Percentiles rank a stretch among this genome's conserved stretches.
These are phyloP conservation scores for Botrylloides violaceus DNA, from an alignment of 23 tunicate genomes.

Conservation along the genomic window DNA sequence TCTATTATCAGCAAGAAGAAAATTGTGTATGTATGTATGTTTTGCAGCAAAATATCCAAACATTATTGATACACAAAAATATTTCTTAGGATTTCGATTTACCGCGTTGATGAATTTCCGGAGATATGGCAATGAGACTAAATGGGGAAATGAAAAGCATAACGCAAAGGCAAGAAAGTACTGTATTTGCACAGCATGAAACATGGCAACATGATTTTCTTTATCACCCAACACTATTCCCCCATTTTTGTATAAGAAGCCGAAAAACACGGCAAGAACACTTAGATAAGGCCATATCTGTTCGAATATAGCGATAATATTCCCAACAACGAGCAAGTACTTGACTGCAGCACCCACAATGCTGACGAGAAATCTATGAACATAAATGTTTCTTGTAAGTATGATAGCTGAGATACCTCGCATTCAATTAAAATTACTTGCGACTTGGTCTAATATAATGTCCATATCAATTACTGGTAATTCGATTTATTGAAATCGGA, in stretches of 20 bases:
- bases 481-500: too few species aligned
- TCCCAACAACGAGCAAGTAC: slow-evolving; percentile 50
- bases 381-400: not conserved
- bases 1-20: slow-evolving; percentile 84
- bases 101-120: slow-evolving; percentile 22
- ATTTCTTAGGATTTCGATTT: not conserved
- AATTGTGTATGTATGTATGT: slow-evolving; percentile 50
- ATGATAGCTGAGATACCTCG: not conserved
- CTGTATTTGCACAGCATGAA: slow-evolving; percentile 58
- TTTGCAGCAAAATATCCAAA: not conserved
- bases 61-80: slow-evolving; percentile 11
- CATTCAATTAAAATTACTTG: not conserved
- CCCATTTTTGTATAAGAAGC: slow-evolving; percentile 50
- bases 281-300: slow-evolving; percentile 50
- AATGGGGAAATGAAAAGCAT: slow-evolving; percentile 44
- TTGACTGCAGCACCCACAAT: slow-evolving; percentile 36
- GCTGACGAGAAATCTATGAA: slow-evolving; percentile 53
- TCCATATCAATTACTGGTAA: too few species aligned
- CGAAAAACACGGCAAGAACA: slow-evolving; percentile 27
- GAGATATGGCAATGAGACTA: slow-evolving; percentile 38
- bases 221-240: slow-evolving; percentile 83
- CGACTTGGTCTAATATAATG: not conserved
- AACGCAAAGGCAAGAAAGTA: slow-evolving; percentile 52
- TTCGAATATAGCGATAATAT: slow-evolving; percentile 12
- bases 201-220: slow-evolving; percentile 46